Evolutionary conservation across 2,113 vertebrate genomes (phyloP).

Genomic region (Campylomormyrus numenius): DNA sequence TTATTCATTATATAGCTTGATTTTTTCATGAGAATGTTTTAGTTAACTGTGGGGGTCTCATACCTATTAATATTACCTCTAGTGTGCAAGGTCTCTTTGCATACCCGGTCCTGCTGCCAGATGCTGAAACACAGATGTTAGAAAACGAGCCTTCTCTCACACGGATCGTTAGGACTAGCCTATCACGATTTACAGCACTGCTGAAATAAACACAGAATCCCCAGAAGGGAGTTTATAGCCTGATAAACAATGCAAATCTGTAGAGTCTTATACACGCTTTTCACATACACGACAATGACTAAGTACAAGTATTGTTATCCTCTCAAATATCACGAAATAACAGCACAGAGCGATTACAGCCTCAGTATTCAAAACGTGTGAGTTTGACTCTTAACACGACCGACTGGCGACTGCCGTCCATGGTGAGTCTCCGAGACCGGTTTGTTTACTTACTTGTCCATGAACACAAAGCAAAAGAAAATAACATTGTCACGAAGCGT

Average conservation of each 20-base stretch:
- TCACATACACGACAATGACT: neutral
- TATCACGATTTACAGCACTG: neutral
- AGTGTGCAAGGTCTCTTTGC: neutral
- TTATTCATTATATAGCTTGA: neutral
- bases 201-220: slow-evolving; percentile 18
- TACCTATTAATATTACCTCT: neutral
- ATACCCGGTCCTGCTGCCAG: neutral
- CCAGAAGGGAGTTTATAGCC: neutral
- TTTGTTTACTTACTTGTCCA: neutral
- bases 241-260: neutral
- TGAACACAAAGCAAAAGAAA: neutral
- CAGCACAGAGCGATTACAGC: neutral
- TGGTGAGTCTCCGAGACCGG: neutral
- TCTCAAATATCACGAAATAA: neutral
- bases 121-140: neutral
- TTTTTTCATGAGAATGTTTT: neutral
- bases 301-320: neutral
- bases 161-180: neutral
- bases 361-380: neutral
- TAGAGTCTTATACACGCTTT: neutral
- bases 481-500: slow-evolving; percentile 9
- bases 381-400: neutral
- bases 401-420: neutral
- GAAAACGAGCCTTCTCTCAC: neutral
- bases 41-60: neutral